Evolutionary conservation across 1,140 invertebrate species (phyloP).

Genomic region (Drosophila lini): DNA sequence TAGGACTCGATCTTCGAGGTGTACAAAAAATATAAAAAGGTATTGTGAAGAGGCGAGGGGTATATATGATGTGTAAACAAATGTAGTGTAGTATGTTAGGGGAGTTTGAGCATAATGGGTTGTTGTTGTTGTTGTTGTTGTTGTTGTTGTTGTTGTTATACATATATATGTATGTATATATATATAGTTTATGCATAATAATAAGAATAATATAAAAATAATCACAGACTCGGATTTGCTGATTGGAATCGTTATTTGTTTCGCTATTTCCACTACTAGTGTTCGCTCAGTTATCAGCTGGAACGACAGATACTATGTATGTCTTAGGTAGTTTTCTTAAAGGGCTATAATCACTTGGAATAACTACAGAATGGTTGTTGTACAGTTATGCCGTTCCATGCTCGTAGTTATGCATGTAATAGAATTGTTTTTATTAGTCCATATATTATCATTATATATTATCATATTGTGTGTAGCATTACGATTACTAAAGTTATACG

Average conservation of each 20-base stretch:
- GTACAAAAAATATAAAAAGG: conserved; percentile 31
- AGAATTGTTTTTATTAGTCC: conserved; percentile 54
- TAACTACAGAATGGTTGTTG: conserved; percentile 40
- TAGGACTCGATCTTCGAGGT: conserved; percentile 28
- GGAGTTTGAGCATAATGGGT: conserved; percentile 20
- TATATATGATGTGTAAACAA: conserved; percentile 34
- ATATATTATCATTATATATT: conserved; percentile 47
- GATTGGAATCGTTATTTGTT: conserved; percentile 41
- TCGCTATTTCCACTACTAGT: conserved; percentile 29
- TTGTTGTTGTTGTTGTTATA: background rate
- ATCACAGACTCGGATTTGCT: conserved; percentile 72
- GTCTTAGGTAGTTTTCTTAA: conserved; percentile 35
- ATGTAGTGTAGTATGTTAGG: conserved; percentile 38
- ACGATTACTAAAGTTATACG: conserved; percentile 39
- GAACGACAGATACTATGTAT: background rate
- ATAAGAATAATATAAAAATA: conserved; percentile 70
- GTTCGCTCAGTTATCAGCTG: conserved; percentile 15
- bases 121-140: conserved; percentile 9
- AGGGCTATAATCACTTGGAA: conserved; percentile 53
- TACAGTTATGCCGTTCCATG: conserved; percentile 40
- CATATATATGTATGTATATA: conserved; percentile 5
- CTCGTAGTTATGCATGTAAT: conserved; percentile 33
- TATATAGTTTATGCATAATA: conserved; percentile 51
- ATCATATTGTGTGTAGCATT: conserved; percentile 47
- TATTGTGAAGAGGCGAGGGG: background rate